Percentiles rank a stretch among this genome's conserved stretches.
Conservation (phyloP, 2,888 invertebrate species). For the Andricus curvator region DNA sequence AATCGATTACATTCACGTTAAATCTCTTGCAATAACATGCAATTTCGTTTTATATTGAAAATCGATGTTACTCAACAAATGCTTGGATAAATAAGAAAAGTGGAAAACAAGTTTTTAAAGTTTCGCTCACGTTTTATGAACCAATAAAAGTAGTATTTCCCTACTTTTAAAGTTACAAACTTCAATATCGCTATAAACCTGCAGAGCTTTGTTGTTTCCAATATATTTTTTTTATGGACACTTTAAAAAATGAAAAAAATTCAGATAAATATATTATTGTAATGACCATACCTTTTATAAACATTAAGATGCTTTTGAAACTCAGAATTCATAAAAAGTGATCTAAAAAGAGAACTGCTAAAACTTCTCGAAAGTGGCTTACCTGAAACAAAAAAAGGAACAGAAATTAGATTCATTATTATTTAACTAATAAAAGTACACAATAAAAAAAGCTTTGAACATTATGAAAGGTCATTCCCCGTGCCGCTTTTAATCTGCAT, state of each 20-base stretch:
- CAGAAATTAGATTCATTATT: neutral
- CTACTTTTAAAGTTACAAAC: constrained; percentile 18
- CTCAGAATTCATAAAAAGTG: neutral
- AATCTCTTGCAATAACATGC: too few species aligned
- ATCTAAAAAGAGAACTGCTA: neutral
- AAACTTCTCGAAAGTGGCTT: constrained; percentile 13
- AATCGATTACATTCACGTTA: too few species aligned
- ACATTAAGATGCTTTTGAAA: neutral
- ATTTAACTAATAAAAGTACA: neutral
- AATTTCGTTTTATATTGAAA: too few species aligned
- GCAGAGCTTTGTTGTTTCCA: neutral
- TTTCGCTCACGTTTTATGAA: constrained; percentile 23
- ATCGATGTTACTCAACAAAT: constrained; percentile 4
- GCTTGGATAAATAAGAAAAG: neutral
- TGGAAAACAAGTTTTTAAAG: constrained; percentile 16
- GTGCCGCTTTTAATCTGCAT: neutral
- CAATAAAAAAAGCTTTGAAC: too few species aligned
- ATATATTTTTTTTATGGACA: constrained; percentile 7
- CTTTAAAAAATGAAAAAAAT: constrained; percentile 11
- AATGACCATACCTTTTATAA: constrained; percentile 20
- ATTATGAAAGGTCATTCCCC: too few species aligned
- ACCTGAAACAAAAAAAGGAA: constrained; percentile 28
- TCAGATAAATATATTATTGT: neutral
- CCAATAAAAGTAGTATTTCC: constrained; percentile 32
- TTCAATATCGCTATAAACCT: constrained; percentile 14